Evolutionary conservation across 2,113 vertebrate species (phyloP), one percentile per base, ranked within the genome.

Genomic region (Tragelaphus scriptus): DNA sequence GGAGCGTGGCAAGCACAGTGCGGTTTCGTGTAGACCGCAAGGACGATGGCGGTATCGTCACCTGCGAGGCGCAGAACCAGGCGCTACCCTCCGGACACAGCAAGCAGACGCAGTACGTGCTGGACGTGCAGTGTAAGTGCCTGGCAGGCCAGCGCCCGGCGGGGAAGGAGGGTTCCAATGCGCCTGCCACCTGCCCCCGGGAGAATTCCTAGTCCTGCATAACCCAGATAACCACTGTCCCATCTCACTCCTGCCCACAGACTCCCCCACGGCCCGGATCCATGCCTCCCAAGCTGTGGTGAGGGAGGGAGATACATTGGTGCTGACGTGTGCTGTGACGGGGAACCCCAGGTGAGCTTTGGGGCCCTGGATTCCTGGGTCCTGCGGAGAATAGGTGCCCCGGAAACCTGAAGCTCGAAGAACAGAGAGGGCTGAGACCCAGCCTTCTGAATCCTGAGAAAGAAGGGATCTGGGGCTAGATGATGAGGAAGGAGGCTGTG

Each of bases 41-140:
- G 98, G 99, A 99, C 96, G 99, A 99, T 3, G 99, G 99, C 2
- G 99, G 99, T 1, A 99, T 99, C 0, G 98, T 99, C 96, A 99
- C 98, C 92, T 99, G 99, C 4, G 99, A 99, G 98, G 99, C 99
- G 0, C 98, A 98, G 68, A 99, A 99, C 97, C 99, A 99, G 0
- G 98, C 99, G 0, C 98, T 99, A 90, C 98, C 97, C 6, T 96
- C 97, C 0, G 99, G 98, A 6, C 99, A 99, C 98, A 99, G 99
- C 97, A 99, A 98, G 97, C 98, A 99, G 94, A 99, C 99, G 71
- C 99, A 99, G 98, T 99, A 99, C 96, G 99, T 99, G 96, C 99
- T 99, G 98, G 99, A 99, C 71, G 99, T 99, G 30, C 98, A 99
- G 98, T 99, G 99, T 99, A 99, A 99, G 99, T 94, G 93, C 85